These are phyloP conservation scores for Meteorus sp. DNA, from an alignment of 1,140 invertebrate genomes.

Conservation along the genomic window DNA sequence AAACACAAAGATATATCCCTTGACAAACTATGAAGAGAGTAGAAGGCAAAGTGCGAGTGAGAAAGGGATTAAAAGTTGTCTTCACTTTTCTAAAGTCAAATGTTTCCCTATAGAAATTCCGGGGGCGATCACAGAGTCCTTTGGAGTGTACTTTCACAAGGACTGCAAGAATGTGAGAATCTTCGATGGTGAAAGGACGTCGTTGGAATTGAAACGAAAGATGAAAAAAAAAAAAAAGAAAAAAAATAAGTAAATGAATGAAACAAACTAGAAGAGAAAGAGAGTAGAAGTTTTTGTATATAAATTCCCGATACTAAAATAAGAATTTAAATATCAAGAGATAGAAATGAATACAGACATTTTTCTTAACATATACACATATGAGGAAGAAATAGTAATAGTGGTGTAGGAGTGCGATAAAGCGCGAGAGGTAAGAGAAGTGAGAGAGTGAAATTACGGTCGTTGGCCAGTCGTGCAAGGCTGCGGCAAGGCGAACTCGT, in stretches of 20 bases:
- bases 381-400: not conserved
- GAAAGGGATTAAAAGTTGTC: conserved; percentile 12
- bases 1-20: too few species aligned
- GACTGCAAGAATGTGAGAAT: conserved; percentile 20
- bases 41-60: too few species aligned
- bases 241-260: conserved; percentile 2
- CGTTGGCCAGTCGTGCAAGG: conserved; percentile 45
- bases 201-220: conserved; percentile 33
- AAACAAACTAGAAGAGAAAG: too few species aligned
- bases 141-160: conserved; percentile 18
- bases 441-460: conserved; percentile 37
- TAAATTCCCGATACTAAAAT: too few species aligned
- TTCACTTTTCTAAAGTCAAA: conserved; percentile 9
- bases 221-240: conserved; percentile 4
- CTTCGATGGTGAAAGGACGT: conserved; percentile 16
- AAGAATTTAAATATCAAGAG: too few species aligned
- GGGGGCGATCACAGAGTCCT: conserved; percentile 18
- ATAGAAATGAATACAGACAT: too few species aligned
- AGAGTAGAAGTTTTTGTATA: too few species aligned
- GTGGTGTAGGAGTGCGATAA: conserved; percentile 6
- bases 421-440: conserved; percentile 14
- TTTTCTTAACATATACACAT: too few species aligned
- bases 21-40: too few species aligned
- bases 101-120: conserved; percentile 20
- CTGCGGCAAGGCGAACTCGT: conserved; percentile 43